Conservation (phyloP, 2,113 vertebrate species). For the Hyperopisus bebe region DNA sequence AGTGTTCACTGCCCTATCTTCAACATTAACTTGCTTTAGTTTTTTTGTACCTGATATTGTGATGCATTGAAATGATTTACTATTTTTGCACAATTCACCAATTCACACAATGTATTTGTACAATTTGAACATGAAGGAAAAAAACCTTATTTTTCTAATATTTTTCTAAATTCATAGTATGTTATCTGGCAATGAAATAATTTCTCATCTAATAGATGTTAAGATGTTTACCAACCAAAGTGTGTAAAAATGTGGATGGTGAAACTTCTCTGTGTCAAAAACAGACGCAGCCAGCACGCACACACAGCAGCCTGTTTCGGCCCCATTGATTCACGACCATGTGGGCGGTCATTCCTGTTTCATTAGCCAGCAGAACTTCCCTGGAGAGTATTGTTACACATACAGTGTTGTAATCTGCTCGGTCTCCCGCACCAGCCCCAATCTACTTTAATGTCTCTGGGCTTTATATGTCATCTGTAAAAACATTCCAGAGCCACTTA, state of each 20-base stretch:
- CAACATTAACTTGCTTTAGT: neutral
- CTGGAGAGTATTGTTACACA: neutral
- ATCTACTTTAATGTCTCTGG: neutral
- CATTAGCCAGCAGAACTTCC: neutral
- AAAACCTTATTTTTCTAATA: neutral
- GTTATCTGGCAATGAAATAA: neutral
- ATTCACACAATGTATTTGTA: neutral
- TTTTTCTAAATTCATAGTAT: neutral
- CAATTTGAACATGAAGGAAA: neutral
- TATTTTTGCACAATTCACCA: neutral
- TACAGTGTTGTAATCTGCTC: constrained; percentile 1
- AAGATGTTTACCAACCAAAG: neutral
- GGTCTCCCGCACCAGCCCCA: neutral
- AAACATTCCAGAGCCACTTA: neutral
- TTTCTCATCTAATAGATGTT: neutral
- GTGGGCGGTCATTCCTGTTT: neutral
- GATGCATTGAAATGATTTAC: neutral
- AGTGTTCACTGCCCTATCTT: neutral
- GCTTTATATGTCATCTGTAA: neutral
- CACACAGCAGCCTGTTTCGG: neutral
- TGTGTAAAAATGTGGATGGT: neutral
- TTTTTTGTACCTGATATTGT: neutral
- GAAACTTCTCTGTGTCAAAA: neutral
- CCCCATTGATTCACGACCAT: neutral
- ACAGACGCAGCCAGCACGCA: neutral